Evolutionary conservation across 1,140 invertebrate species (phyloP).

Genomic region (Caenorhabditis brenneri): DNA sequence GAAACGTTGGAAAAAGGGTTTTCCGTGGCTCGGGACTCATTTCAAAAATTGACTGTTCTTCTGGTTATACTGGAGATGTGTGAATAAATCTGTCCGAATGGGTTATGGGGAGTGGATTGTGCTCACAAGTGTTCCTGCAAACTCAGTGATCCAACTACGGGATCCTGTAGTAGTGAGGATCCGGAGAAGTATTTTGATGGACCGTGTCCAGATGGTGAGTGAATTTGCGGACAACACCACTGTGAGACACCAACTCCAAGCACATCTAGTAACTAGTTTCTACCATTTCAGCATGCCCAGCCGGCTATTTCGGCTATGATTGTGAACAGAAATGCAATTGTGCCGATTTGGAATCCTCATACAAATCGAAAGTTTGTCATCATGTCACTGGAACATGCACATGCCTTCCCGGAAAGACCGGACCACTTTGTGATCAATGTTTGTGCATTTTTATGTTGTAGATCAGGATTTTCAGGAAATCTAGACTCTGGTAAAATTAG

Average conservation of each 20-base stretch:
- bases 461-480: background rate
- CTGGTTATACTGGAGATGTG: too few relatives aligned
- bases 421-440: slow-evolving; percentile 65
- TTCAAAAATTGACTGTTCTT: too few relatives aligned
- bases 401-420: slow-evolving; percentile 63
- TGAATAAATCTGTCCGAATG: too few relatives aligned
- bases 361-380: slow-evolving; percentile 67
- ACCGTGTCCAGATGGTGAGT: too few relatives aligned
- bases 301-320: slow-evolving; percentile 61
- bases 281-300: slow-evolving; percentile 60
- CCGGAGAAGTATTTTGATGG: too few relatives aligned
- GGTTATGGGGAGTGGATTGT: too few relatives aligned
- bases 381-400: slow-evolving; percentile 66
- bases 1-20: too few relatives aligned
- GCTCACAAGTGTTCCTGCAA: too few relatives aligned
- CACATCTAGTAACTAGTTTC: background rate
- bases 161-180: too few relatives aligned
- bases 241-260: slow-evolving; percentile 24
- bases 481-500: background rate
- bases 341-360: slow-evolving; percentile 16
- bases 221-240: too few relatives aligned
- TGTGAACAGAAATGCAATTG: slow-evolving; percentile 65
- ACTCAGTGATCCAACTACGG: too few relatives aligned
- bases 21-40: too few relatives aligned
- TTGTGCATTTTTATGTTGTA: slow-evolving; percentile 54